Percentiles rank a stretch among this genome's conserved stretches.
These are phyloP conservation scores for Ophthalmolycus amberensis DNA, from an alignment of 2,113 vertebrate genomes.

Conservation along the genomic window DNA sequence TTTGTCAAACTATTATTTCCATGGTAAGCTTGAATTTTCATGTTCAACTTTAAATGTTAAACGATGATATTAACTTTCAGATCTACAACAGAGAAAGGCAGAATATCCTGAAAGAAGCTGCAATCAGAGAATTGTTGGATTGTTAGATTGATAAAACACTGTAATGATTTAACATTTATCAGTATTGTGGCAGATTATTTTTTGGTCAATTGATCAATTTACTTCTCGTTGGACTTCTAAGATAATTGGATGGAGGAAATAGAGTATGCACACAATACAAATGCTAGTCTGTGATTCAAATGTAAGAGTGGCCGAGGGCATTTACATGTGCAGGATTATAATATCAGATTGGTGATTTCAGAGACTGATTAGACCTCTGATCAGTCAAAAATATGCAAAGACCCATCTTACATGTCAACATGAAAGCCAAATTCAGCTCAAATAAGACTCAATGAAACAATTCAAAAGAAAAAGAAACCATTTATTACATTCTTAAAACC, in stretches of 20 bases:
- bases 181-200: background rate
- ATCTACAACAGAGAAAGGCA: background rate
- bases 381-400: background rate
- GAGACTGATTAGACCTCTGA: background rate
- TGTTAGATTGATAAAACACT: background rate
- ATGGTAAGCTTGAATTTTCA: background rate
- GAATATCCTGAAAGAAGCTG: background rate
- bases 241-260: background rate
- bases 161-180: background rate
- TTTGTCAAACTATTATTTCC: background rate
- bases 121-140: background rate
- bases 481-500: constrained; percentile 88
- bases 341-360: constrained; percentile 5
- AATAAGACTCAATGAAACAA: constrained; percentile 41
- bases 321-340: background rate
- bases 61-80: background rate
- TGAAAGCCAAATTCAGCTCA: background rate
- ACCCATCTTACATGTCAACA: background rate
- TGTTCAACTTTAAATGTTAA: background rate
- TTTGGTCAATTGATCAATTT: background rate
- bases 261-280: background rate
- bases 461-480: constrained; percentile 79
- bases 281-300: background rate
- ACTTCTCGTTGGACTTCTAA: background rate
- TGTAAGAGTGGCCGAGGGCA: too few species aligned